phyloP scores from a whole-genome alignment of 2,797 vertebrate species.

The Acanthurus leucopareius region DNA sequence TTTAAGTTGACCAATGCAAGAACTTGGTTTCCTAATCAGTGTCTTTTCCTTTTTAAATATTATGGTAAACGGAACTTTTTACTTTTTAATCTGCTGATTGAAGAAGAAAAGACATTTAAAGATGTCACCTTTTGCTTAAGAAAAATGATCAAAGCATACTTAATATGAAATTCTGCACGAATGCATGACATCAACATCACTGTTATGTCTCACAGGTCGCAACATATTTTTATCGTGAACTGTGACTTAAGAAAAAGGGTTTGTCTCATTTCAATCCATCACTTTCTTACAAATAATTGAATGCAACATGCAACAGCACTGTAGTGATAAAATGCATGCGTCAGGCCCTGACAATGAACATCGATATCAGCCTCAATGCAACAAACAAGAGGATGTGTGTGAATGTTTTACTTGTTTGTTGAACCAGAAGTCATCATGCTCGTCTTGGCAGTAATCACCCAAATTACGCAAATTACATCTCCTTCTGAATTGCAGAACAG shows the following conservation, averaged over 20 bases:
- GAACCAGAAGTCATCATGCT: slow-evolving; percentile 38
- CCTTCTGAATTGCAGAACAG: slow-evolving; percentile 72
- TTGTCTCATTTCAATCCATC: background rate
- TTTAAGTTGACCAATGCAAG: background rate
- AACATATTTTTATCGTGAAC: background rate
- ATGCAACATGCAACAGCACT: background rate
- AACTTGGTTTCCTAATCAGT: background rate
- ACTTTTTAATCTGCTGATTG: background rate
- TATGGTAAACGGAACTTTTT: background rate
- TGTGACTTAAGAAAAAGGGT: background rate
- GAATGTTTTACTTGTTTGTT: slow-evolving; percentile 16
- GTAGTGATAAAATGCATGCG: background rate
- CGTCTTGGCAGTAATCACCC: slow-evolving; percentile 50
- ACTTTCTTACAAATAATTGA: slow-evolving; percentile 1
- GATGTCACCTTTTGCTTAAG: background rate
- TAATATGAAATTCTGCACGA: no score
- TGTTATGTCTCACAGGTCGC: background rate
- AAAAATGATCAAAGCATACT: background rate
- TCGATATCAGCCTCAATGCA: slow-evolving; percentile 1
- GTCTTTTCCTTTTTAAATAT: background rate
- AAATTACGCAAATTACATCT: slow-evolving; percentile 74
- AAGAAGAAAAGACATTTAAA: background rate
- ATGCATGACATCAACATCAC: background rate
- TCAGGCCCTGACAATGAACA: background rate
- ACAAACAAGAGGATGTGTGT: background rate